Evolutionary conservation across 2,113 vertebrate species (phyloP), one percentile per base, ranked within the genome.

Genomic region (Uropsilus gracilis): DNA sequence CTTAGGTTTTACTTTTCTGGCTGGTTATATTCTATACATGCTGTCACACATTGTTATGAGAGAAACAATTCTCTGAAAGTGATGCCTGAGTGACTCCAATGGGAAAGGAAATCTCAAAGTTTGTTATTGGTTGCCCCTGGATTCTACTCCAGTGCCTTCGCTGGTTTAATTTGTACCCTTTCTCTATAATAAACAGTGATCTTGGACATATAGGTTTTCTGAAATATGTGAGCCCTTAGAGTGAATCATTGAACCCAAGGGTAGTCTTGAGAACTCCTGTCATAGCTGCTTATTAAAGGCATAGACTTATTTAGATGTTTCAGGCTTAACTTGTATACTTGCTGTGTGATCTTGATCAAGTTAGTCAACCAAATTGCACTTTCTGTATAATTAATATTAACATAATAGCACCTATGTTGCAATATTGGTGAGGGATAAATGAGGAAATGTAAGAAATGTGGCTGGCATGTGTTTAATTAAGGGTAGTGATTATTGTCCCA

Each of bases 341-440:
- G 28, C 22, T 84, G 8, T 80, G 32, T 73, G 77, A 76, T 63
- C 64, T 78, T 30, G 39, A 76, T 83, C 50, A 91, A 34, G 22
- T 48, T 78, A 55, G 26, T 80, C 1, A 55, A 55, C 55, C 24
- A 64, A 37, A 84, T 77, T 37, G 1, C 30, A 57, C 42, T 57
- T 84, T 77, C 37, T 92, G 48, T 28, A 63, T 57, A 84, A 48
- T 57, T 71, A 78, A 94, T 69, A 55, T 44, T 39, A 91, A 42
- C 64, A 48, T 37, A 39, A 0, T 87, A 84, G 50, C 42, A 44
- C 59, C n/a, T 64, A 13, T 46, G 11, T 83, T 71, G 55, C 17
- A 87, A 57, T 42, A 71, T 44, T 92, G 10, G 91, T 78, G 73
- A 94, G 39, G 71, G 94, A 61, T 83, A 96, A 86, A 0, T 87